Percentiles rank a stretch among this genome's conserved stretches.
Conservation (phyloP, 2,797 vertebrate genomes). For the Muscicapa striata region DNA sequence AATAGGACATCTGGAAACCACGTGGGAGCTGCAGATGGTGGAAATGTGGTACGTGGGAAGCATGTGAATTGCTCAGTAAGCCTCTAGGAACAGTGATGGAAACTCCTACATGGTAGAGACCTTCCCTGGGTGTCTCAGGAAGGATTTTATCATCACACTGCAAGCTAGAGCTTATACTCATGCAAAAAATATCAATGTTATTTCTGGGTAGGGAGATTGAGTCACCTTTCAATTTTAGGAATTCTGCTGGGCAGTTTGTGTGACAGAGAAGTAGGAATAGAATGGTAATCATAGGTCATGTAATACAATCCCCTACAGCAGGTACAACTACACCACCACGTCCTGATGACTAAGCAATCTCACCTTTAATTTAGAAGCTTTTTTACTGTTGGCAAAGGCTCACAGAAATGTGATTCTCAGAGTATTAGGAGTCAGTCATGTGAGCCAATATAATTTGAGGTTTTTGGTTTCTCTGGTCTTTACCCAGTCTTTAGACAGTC, state of each 20-base stretch:
- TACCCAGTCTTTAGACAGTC: background rate
- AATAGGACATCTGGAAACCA: constrained; percentile 34
- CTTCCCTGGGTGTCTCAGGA: constrained; percentile 15
- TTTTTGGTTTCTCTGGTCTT: background rate
- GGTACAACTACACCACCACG: background rate
- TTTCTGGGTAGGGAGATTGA: constrained; percentile 38
- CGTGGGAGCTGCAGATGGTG: constrained; percentile 32
- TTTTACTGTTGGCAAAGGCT: background rate
- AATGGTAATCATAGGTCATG: background rate
- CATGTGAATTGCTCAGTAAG: constrained; percentile 52
- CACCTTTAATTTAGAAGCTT: background rate
- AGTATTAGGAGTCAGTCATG: background rate
- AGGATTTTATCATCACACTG: background rate
- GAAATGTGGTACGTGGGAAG: constrained; percentile 47
- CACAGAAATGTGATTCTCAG: background rate
- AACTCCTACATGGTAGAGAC: constrained; percentile 32
- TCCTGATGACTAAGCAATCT: background rate
- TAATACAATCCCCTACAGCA: background rate
- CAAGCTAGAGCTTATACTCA: background rate
- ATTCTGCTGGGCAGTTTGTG: background rate
- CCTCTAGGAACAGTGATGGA: constrained; percentile 4
- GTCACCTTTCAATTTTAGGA: constrained; percentile 24
- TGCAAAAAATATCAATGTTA: background rate
- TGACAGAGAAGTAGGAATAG: background rate
- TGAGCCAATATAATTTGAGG: background rate